These are phyloP conservation scores for Drosophila melanogaster DNA, from an alignment of 1,140 invertebrate species.

Conservation along the genomic window Release_6_plus_ISO1_MT NT_033777.3:11288501-11289000, in stretches of 20 bases:
- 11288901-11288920: too few relatives aligned
- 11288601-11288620: constrained; percentile 35
- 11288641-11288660: constrained; percentile 30
- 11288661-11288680: constrained; percentile 71
- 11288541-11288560: constrained; percentile 82
- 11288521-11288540: constrained; percentile 82
- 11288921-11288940: not conserved
- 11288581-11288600: constrained; percentile 13
- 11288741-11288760: constrained; percentile 55
- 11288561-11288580: constrained; percentile 15
- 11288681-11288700: constrained; percentile 82
- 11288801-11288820: too few relatives aligned
- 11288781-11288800: not conserved
- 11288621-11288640: constrained; percentile 73
- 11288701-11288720: constrained; percentile 82
- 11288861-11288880: constrained; percentile 15
- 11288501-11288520: constrained; percentile 77
- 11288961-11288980: not conserved
- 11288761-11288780: constrained; percentile 58
- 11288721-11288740: constrained; percentile 84
- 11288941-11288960: too few relatives aligned
- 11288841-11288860: constrained; percentile 80
- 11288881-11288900: not conserved
- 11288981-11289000: constrained; percentile 63
- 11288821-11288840: constrained; percentile 62